A percentile compares a stretch with the other conserved stretches of the same genome.
Evolutionary conservation across 2,797 vertebrate genomes (phyloP).

Genomic region (Champsocephalus gunnari): DNA sequence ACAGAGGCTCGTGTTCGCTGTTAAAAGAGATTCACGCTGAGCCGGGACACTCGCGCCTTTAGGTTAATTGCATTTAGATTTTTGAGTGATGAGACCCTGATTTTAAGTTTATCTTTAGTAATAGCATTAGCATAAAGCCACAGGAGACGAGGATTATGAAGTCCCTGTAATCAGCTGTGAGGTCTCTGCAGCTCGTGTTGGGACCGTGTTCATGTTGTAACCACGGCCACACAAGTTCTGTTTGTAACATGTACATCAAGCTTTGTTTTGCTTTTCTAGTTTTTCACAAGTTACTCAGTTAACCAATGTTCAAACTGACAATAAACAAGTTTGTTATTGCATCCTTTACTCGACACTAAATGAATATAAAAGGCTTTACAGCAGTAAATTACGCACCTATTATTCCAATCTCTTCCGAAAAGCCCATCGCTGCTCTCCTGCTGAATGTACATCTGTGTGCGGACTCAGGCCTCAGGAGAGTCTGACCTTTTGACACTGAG

Average conservation of each 20-base stretch:
- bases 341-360: background rate
- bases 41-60: conserved; percentile 43
- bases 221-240: conserved; percentile 21
- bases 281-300: conserved; percentile 16
- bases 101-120: conserved; percentile 72
- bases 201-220: conserved; percentile 40
- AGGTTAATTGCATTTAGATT: conserved; percentile 67
- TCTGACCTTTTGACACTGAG: conserved; percentile 49
- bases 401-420: background rate
- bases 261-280: conserved; percentile 7
- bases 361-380: background rate
- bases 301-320: conserved; percentile 18
- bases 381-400: background rate
- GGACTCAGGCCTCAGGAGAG: conserved; percentile 62
- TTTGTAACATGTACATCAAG: conserved; percentile 11
- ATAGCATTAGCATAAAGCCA: conserved; percentile 73
- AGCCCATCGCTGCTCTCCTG: background rate
- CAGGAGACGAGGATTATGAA: conserved; percentile 62
- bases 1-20: conserved; percentile 28
- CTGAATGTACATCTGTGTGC: conserved; percentile 45
- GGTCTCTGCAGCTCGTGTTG: conserved; percentile 26
- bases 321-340: conserved; percentile 44
- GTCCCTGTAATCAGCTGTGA: conserved; percentile 65
- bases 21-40: conserved; percentile 37
- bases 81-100: conserved; percentile 68